Evolutionary conservation across 1,140 invertebrate genomes (phyloP), one percentile per base, ranked within the genome.

Genomic region (Coptotermes formosanus): DNA sequence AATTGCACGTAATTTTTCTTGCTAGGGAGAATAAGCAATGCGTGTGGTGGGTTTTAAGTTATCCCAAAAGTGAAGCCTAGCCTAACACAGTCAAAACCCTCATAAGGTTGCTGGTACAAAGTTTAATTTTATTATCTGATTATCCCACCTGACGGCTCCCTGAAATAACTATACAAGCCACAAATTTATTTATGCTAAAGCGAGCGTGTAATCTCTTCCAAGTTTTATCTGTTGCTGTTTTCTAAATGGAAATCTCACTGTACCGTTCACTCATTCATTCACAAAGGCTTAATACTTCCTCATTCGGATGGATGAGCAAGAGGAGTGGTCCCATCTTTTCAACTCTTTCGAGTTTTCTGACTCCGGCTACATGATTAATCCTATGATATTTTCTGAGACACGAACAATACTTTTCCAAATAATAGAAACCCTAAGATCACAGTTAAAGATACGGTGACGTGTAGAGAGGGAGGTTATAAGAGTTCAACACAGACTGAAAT

Each of bases 391-490:
- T 30, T 75, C n/a, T 30, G n/a, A 75, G n/a, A 75, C n/a, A 75
- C n/a, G 64, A 75, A 75, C 64, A 75, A n/a, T 30, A 75, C 64
- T 75, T 75, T n/a, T 11, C 2, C 6, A 11, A n/a, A 75, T 25
- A 75, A 75, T n/a, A 75, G 14, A 30, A 75, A n/a, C 64, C n/a
- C 64, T 75, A 3, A 75, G 64, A 75, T 75, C 64, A 8, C n/a
- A 75, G 25, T 30, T 75, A 75, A 75, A 75, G 64, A 75, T 75
- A 75, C 9, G 64, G 64, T 75, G 64, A 75, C 64, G n/a, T 75
- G n/a, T 75, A 75, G n/a, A 44, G 82, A 82, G 82, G 38, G 82
- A 82, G 82, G 82, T 23, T 82, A 82, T 21, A 45, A 2, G 38
- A 12, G 23, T 32, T 43, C 81, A 82, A 32, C n/a, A 43, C n/a